phyloP scores from a whole-genome alignment of 2,888 invertebrate species.

The Lepidocyrtoides sp. region DNA sequence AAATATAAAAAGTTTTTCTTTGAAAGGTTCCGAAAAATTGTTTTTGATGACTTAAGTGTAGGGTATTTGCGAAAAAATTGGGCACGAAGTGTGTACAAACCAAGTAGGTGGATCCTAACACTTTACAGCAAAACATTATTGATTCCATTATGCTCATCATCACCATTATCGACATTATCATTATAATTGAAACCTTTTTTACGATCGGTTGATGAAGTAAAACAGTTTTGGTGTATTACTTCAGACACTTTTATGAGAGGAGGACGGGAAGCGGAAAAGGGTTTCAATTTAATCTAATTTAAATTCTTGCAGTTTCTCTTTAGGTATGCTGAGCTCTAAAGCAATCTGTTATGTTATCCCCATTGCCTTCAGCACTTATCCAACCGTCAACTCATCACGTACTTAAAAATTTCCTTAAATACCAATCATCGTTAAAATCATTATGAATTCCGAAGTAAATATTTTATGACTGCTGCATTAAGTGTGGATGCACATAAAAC shows the following conservation, averaged over 20 bases:
- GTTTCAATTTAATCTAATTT: conserved; percentile 40
- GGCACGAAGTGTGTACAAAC: conserved; percentile 74
- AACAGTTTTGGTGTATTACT: not conserved
- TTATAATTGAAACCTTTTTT: conserved; percentile 46
- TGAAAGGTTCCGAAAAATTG: not conserved
- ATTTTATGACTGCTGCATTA: not conserved
- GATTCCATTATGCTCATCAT: conserved; percentile 3
- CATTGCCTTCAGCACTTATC: conserved; percentile 30
- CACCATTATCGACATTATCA: conserved; percentile 27
- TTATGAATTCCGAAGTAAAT: conserved; percentile 43
- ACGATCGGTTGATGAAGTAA: conserved; percentile 4
- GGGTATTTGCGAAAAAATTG: conserved; percentile 57
- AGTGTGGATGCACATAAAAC: not conserved
- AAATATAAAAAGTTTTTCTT: not conserved
- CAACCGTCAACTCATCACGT: conserved; percentile 63
- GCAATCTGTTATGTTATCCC: conserved; percentile 16
- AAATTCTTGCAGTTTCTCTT: conserved; percentile 21
- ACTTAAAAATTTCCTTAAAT: conserved; percentile 29
- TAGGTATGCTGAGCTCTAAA: not conserved
- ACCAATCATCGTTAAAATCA: conserved; percentile 21
- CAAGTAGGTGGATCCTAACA: conserved; percentile 19
- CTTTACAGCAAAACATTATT: conserved; percentile 35
- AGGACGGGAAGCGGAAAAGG: conserved; percentile 40
- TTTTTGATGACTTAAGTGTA: conserved; percentile 57
- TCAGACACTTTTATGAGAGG: not conserved